Percentiles rank a stretch among this genome's conserved stretches.
These are phyloP conservation scores for Gorilla gorilla DNA, from an alignment of 2,113 vertebrate species.

Conservation along the genomic window DNA sequence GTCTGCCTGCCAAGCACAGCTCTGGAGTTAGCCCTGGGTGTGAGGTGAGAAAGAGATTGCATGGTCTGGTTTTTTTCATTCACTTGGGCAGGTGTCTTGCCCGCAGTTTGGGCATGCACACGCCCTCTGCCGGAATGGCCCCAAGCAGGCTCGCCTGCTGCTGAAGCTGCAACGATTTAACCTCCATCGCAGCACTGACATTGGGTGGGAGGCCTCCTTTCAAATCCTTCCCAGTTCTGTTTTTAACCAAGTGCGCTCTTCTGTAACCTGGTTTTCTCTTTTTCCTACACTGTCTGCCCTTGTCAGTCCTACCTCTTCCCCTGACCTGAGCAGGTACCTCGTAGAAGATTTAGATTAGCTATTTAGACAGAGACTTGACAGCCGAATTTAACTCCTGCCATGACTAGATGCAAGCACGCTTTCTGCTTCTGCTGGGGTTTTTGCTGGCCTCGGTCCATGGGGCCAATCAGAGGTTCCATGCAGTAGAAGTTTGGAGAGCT, in stretches of 20 bases:
- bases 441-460: conserved; percentile 77
- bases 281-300: conserved; percentile 74
- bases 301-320: conserved; percentile 57
- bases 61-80: conserved; percentile 90
- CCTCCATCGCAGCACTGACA: conserved; percentile 78
- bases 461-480: conserved; percentile 78
- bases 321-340: conserved; percentile 74
- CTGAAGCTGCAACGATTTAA: conserved; percentile 80
- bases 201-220: conserved; percentile 83
- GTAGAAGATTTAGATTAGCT: conserved; percentile 82
- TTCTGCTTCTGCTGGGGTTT: conserved; percentile 85
- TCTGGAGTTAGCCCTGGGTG: conserved; percentile 93
- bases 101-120: conserved; percentile 84
- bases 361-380: conserved; percentile 79
- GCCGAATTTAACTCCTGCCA: conserved; percentile 72
- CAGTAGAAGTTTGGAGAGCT: conserved; percentile 77
- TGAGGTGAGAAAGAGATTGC: conserved; percentile 94
- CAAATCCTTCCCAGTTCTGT: conserved; percentile 81
- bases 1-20: conserved; percentile 93
- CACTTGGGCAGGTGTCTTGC: conserved; percentile 85
- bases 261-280: conserved; percentile 73
- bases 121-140: conserved; percentile 76
- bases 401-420: conserved; percentile 77
- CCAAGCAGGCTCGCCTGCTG: conserved; percentile 79
- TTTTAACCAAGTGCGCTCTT: conserved; percentile 80